Base-by-base conservation (phyloP, 2,888 invertebrate species). In the Griposia aprilina region DNA sequence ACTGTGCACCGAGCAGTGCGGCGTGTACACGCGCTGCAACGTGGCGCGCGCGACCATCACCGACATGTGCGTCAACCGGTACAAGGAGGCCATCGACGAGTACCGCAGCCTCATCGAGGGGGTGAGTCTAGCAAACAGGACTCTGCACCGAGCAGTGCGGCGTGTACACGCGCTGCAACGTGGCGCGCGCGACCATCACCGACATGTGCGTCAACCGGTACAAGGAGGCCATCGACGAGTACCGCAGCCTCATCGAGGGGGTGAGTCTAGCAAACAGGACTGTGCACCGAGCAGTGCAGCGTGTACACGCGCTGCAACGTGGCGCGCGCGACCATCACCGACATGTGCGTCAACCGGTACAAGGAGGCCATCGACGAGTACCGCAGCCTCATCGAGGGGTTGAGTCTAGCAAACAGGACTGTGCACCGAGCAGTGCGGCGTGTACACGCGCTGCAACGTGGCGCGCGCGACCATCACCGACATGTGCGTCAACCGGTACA, bases 381-480 rank as follows among this genome's bases (percentile, higher is more conserved):
- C 97, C 97, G 98, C 88, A 98, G 98, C 93, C 97, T 98, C 57
- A 97, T 98, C 81, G 97, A 97, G 90, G 98, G 97, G 93, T 97
- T 97, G 23, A 52, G 77, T 62, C 26, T 6, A 5, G 2, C 50
- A n/a, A n/a, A 3, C 30, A 36, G 30, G 1, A 3, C 97, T 99
- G 89, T 99, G 99, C 95, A 97, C 98, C 57, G 99, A 99, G 92
- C 98, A 98, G 63, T 98, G 98, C 93, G 98, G 99, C 68, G 99
- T 99, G 83, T 98, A 98, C 93, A 98, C 99, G 57, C 98, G 98
- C 87, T 99, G 99, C 96, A 98, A 98, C 94, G 98, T 99, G 78
- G 98, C 99, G 30, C 97, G 99, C 82, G 98, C 98, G 84, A 99
- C 99, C 78, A 97, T 99, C 86, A 98, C 99, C 81, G 99, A 99